Percentiles rank a stretch among this genome's conserved stretches.
phyloP scores from a whole-genome alignment of 1,140 invertebrate species.

The Aphis gossypii region DNA sequence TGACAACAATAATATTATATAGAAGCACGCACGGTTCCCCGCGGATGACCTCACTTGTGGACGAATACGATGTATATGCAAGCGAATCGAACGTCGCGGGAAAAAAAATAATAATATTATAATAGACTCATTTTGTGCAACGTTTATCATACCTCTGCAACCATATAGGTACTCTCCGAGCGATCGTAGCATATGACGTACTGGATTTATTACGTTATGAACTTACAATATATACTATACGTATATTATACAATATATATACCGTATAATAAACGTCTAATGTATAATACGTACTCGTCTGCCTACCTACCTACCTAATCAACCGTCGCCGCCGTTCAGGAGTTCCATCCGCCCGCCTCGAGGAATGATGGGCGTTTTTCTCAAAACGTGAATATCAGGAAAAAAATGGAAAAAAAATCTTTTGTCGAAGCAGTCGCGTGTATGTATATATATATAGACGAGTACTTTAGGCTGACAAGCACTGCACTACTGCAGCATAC shows the following conservation, averaged over 20 bases:
- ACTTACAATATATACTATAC: not conserved
- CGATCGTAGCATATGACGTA: not conserved
- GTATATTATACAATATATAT: not conserved
- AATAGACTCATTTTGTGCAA: not conserved
- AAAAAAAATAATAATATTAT: not conserved
- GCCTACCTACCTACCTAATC: not conserved
- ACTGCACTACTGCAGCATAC: not conserved
- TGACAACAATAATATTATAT: not conserved
- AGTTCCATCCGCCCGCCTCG: not conserved
- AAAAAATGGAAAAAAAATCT: slow-evolving; percentile 18
- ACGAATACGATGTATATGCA: not conserved
- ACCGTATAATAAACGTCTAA: not conserved
- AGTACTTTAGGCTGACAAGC: not conserved
- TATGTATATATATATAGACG: too few relatives aligned
- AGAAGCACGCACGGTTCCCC: not conserved
- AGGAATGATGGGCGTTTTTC: slow-evolving; percentile 28
- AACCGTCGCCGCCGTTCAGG: slow-evolving; percentile 39
- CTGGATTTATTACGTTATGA: not conserved
- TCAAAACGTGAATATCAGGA: slow-evolving; percentile 28
- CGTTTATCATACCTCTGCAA: not conserved
- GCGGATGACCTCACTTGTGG: not conserved
- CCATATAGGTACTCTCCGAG: not conserved
- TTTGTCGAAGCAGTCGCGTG: not conserved
- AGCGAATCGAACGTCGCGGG: not conserved
- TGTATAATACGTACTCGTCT: not conserved